A percentile compares a stretch with the other conserved stretches of the same genome.
phyloP scores from a whole-genome alignment of 2,113 vertebrate genomes.

The Entomyzon cyanotis region DNA sequence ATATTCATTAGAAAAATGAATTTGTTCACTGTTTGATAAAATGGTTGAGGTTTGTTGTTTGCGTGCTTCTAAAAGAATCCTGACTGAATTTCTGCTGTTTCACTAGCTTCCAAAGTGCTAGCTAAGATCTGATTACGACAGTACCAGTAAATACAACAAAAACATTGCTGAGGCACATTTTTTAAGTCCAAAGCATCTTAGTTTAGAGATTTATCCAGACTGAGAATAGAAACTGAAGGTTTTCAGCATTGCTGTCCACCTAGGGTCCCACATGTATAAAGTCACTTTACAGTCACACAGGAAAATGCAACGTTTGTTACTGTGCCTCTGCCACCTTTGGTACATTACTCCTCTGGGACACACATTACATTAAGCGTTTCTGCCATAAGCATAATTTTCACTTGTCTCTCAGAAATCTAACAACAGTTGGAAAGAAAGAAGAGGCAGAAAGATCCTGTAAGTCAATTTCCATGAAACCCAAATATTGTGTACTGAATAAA shows the following conservation, averaged over 20 bases:
- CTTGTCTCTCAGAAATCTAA: neutral
- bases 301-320: neutral
- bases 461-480: neutral
- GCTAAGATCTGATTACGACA: neutral
- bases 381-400: neutral
- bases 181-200: neutral
- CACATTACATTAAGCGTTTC: neutral
- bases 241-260: neutral
- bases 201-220: neutral
- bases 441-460: neutral
- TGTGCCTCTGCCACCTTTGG: neutral
- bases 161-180: neutral
- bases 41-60: accelerated
- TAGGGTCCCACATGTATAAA: neutral
- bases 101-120: neutral
- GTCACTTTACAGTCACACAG: neutral
- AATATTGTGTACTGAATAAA: neutral
- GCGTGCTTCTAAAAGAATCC: neutral
- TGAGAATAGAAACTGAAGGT: neutral
- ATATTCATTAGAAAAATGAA: neutral
- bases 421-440: neutral
- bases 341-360: neutral
- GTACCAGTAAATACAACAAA: neutral
- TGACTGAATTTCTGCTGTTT: neutral
- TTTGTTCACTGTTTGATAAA: neutral